Conservation (phyloP, 92 coral and sea anemone genomes). For the Epizoanthus illoricatus region DNA sequence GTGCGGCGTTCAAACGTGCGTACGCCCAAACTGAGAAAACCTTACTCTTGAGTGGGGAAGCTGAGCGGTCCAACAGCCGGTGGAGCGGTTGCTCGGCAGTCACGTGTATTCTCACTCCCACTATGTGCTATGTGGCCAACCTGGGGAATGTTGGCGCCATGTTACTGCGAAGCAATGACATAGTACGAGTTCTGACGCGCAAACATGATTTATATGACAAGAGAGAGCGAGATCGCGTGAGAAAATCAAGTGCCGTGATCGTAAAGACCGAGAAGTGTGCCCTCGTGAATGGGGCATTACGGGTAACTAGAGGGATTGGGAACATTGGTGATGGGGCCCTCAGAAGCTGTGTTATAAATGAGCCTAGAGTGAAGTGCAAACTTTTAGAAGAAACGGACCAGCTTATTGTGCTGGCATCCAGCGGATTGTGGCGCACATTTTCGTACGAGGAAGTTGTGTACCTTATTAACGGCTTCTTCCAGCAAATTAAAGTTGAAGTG, state of each 20-base stretch:
- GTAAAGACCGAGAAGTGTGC: conserved; percentile 95
- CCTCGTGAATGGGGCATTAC: conserved; percentile 89
- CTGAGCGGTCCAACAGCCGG: conserved; percentile 73
- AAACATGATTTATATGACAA: conserved; percentile 90
- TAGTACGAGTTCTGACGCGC: conserved; percentile 79
- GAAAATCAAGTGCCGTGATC: conserved; percentile 77
- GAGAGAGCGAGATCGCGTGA: conserved; percentile 90
- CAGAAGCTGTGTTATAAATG: conserved; percentile 83
- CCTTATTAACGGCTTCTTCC: conserved; percentile 81
- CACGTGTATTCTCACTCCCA: conserved; percentile 78
- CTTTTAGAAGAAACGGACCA: conserved; percentile 65
- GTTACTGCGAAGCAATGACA: conserved; percentile 71
- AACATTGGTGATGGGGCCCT: conserved; percentile 89
- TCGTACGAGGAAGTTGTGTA: conserved; percentile 72
- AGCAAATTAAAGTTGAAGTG: conserved; percentile 64
- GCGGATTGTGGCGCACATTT: conserved; percentile 94
- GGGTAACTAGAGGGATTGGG: conserved; percentile 93
- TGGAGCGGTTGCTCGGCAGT: conserved; percentile 99
- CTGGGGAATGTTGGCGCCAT: conserved; percentile 88
- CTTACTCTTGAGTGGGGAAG: conserved; percentile 55
- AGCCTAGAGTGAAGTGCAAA: conserved; percentile 67
- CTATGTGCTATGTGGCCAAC: conserved; percentile 80
- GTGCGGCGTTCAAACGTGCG: conserved; percentile 70
- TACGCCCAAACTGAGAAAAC: conserved; percentile 71
- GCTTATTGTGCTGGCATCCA: conserved; percentile 80